These are phyloP conservation scores for Sarcophaga subvicina DNA, from an alignment of 2,888 invertebrate genomes.

Conservation along the genomic window DNA sequence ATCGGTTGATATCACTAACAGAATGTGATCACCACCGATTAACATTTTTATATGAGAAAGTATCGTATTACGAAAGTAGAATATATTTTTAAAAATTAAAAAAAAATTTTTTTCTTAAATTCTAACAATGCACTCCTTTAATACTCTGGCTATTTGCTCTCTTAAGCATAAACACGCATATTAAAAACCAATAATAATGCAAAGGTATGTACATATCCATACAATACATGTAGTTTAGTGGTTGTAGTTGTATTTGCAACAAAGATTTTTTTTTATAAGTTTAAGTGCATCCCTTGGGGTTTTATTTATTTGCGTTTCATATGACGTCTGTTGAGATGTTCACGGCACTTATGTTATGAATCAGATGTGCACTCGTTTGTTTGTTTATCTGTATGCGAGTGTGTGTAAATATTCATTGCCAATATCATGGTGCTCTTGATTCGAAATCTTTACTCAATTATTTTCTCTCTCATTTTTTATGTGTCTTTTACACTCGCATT, in stretches of 20 bases:
- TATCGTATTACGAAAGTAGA: background rate
- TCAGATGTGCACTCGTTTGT: background rate
- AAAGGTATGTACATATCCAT: background rate
- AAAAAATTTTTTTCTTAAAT: background rate
- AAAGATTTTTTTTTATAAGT: conserved; percentile 44
- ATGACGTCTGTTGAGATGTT: conserved; percentile 32
- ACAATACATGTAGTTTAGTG: no score
- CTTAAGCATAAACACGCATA: background rate
- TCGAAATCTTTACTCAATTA: background rate
- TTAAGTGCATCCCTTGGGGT: conserved; percentile 69
- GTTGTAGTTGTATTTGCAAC: conserved; percentile 52
- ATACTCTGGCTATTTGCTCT: background rate
- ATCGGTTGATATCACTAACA: no score
- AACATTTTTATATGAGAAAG: background rate
- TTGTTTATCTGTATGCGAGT: background rate
- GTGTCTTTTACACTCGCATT: background rate
- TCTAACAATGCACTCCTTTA: background rate
- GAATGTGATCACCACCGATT: no score
- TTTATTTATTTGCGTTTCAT: conserved; percentile 63
- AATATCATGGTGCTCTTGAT: background rate
- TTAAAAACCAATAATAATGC: conserved; percentile 43
- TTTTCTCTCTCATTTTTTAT: background rate
- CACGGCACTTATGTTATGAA: background rate
- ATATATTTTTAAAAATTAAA: background rate
- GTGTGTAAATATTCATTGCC: background rate